These are phyloP conservation scores for Metopolophium dirhodum DNA, from an alignment of 1,140 invertebrate species.

Conservation along the genomic window DNA sequence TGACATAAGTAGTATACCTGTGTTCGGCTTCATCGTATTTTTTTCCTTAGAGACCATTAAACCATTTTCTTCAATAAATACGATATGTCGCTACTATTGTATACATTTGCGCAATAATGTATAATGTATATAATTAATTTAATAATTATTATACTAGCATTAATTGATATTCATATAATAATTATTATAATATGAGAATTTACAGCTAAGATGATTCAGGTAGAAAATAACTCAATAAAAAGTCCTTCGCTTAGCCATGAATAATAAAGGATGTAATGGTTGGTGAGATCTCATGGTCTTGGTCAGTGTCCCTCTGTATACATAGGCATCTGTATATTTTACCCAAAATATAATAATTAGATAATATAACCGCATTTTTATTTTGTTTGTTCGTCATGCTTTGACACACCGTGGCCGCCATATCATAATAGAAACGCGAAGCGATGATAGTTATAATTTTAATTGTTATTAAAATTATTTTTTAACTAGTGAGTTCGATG, in stretches of 20 bases:
- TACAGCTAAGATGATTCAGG: neutral
- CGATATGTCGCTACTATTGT: neutral
- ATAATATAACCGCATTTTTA: slow-evolving; percentile 27
- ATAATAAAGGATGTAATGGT: slow-evolving; percentile 39
- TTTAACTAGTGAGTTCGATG: neutral
- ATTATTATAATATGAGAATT: slow-evolving; percentile 26
- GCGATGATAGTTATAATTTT: slow-evolving; percentile 31
- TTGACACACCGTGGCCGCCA: slow-evolving; percentile 7
- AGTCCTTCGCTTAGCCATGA: slow-evolving; percentile 44
- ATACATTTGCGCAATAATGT: neutral
- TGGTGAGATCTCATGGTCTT: slow-evolving; percentile 48
- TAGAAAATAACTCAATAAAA: slow-evolving; percentile 32
- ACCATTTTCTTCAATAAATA: neutral
- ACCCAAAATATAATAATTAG: slow-evolving; percentile 33
- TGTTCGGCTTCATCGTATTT: neutral
- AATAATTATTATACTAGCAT: neutral
- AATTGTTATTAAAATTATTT: slow-evolving; percentile 1
- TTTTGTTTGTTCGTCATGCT: slow-evolving; percentile 14
- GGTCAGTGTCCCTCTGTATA: slow-evolving; percentile 37
- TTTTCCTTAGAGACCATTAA: neutral
- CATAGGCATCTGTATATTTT: neutral
- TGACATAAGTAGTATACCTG: no score
- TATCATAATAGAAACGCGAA: neutral
- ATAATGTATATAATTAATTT: neutral
- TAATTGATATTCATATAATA: slow-evolving; percentile 11